These are phyloP conservation scores for Eira barbara DNA, from an alignment of 2,113 vertebrate species.

Conservation along the genomic window DNA sequence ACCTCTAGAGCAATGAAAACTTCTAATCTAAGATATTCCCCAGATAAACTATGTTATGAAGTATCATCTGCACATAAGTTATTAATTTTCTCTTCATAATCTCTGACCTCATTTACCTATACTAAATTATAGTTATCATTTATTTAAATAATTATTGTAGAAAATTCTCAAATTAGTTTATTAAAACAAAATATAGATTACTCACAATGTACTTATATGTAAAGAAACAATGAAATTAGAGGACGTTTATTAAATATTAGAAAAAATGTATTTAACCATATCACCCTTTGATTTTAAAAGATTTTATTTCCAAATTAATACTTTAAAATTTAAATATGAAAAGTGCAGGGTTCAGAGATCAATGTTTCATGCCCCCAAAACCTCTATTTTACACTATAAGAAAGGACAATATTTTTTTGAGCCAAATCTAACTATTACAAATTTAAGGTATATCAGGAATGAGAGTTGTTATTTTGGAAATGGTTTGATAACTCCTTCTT, in stretches of 20 bases:
- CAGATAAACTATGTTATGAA: slow-evolving; percentile 67
- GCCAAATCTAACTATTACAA: background rate
- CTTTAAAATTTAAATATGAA: background rate
- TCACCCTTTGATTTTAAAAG: background rate
- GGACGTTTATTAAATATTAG: background rate
- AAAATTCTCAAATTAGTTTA: slow-evolving; percentile 60
- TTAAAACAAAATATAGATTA: slow-evolving; percentile 58
- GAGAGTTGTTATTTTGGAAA: background rate
- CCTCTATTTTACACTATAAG: background rate
- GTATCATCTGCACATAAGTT: slow-evolving; percentile 70
- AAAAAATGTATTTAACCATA: background rate
- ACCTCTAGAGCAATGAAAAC: slow-evolving; percentile 59
- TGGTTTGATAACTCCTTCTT: background rate
- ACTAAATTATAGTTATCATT: slow-evolving; percentile 63
- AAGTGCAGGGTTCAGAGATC: background rate
- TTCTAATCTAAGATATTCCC: slow-evolving; percentile 69
- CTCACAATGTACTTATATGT: background rate
- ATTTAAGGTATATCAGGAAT: background rate
- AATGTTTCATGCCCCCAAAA: background rate
- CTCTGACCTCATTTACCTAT: slow-evolving; percentile 75
- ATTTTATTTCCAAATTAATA: background rate
- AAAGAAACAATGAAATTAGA: slow-evolving; percentile 30
- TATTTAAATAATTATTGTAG: slow-evolving; percentile 69
- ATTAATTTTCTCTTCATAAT: slow-evolving; percentile 78
- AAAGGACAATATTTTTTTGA: background rate